A percentile compares a stretch with the other conserved stretches of the same genome.
These are phyloP conservation scores for Catostomus latipinnis DNA, from an alignment of 2,797 vertebrate species.

Conservation along the genomic window DNA sequence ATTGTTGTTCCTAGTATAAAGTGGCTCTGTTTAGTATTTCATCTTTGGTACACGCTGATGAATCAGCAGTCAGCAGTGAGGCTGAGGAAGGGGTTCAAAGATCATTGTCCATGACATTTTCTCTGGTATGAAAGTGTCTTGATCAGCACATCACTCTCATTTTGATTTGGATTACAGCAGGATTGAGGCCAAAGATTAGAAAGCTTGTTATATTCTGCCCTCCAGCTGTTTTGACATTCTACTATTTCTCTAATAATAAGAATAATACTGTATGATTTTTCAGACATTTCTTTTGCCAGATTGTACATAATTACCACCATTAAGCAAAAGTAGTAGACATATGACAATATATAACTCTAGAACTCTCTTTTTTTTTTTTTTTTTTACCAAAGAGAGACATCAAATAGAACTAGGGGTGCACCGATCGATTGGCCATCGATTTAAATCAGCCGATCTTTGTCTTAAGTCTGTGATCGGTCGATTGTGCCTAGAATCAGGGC, in stretches of 20 bases:
- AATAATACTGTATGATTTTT: not conserved
- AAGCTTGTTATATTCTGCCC: slow-evolving; percentile 46
- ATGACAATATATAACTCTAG: too few relatives aligned
- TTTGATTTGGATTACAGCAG: slow-evolving; percentile 62
- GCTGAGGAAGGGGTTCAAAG: slow-evolving; percentile 17
- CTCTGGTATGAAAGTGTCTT: slow-evolving; percentile 53
- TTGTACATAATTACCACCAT: too few relatives aligned
- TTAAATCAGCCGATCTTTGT: too few relatives aligned
- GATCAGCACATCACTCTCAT: slow-evolving; percentile 39
- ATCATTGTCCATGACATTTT: slow-evolving; percentile 43
- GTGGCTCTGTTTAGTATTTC: slow-evolving; percentile 6
- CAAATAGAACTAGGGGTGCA: too few relatives aligned
- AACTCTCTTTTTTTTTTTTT: too few relatives aligned
- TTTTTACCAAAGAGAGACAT: too few relatives aligned
- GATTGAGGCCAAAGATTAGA: slow-evolving; percentile 68
- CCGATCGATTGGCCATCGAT: too few relatives aligned
- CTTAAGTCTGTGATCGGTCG: too few relatives aligned
- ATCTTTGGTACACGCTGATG: slow-evolving; percentile 7
- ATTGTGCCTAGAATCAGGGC: too few relatives aligned
- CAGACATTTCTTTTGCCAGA: too few relatives aligned
- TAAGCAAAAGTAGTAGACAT: too few relatives aligned
- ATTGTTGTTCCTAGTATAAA: not conserved
- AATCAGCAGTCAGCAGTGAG: slow-evolving; percentile 22
- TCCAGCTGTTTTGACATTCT: slow-evolving; percentile 49
- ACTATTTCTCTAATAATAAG: slow-evolving; percentile 12